Evolutionary conservation across 2,113 vertebrate genomes (phyloP).

Genomic region (Cheilinus undulatus): DNA sequence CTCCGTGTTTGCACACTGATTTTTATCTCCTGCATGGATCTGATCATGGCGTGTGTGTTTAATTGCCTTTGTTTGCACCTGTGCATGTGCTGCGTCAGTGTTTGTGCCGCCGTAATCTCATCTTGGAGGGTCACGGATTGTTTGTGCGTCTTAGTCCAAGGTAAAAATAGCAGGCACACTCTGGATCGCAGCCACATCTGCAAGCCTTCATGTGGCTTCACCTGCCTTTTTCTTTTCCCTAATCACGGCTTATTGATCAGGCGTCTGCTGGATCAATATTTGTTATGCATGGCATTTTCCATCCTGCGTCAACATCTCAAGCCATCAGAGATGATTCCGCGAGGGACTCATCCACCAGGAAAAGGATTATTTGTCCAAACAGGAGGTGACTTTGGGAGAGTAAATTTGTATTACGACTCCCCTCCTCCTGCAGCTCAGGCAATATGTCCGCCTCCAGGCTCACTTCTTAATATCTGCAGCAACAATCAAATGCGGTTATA

Average conservation of each 20-base stretch:
- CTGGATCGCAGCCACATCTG: not conserved
- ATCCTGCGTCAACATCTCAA: conserved; percentile 51
- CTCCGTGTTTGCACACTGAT: conserved; percentile 34
- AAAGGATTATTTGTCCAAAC: conserved; percentile 65
- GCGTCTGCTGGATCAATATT: conserved; percentile 65
- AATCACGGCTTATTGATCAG: conserved; percentile 67
- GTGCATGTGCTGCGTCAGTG: conserved; percentile 38
- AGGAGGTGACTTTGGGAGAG: conserved; percentile 60
- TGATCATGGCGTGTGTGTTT: conserved; percentile 20
- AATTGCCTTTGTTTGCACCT: conserved; percentile 55
- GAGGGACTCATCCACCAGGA: conserved; percentile 50
- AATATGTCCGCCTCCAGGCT: conserved; percentile 55
- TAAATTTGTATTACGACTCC: conserved; percentile 58
- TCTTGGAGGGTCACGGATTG: conserved; percentile 27
- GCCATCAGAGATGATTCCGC: conserved; percentile 34
- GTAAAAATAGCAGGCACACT: conserved; percentile 29
- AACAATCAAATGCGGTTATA: conserved; percentile 64
- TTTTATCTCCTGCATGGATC: conserved; percentile 22
- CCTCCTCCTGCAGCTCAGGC: conserved; percentile 28
- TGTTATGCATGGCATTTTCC: conserved; percentile 65
- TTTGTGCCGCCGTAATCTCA: conserved; percentile 30
- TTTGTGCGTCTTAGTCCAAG: conserved; percentile 2
- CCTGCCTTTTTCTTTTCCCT: conserved; percentile 62
- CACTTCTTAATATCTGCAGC: conserved; percentile 62
- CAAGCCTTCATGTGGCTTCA: conserved; percentile 16